phyloP scores from a whole-genome alignment of 2,797 vertebrate species.

The Acipenser transmontanus region DNA sequence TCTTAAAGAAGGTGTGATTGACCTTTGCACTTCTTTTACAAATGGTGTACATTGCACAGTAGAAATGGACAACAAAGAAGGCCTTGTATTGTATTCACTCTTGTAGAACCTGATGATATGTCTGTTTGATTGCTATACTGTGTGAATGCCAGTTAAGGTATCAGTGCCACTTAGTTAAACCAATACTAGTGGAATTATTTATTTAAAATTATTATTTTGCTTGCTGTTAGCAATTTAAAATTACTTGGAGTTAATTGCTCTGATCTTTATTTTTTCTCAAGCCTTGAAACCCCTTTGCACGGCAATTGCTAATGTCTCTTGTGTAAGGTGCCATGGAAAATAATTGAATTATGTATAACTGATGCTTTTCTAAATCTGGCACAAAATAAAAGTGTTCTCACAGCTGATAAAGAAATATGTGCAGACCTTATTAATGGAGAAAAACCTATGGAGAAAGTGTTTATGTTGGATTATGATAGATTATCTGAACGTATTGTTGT shows the following conservation, averaged over 20 bases:
- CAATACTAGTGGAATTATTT: background rate
- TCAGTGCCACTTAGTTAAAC: background rate
- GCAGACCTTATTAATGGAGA: too few species aligned
- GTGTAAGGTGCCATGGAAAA: background rate
- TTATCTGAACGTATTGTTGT: too few species aligned
- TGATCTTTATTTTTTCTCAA: background rate
- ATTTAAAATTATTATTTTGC: background rate
- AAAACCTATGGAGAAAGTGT: too few species aligned
- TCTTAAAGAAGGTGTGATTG: background rate
- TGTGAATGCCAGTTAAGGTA: background rate
- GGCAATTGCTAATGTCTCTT: background rate
- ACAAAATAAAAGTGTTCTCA: too few species aligned
- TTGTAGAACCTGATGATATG: background rate
- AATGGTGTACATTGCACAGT: background rate
- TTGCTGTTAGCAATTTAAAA: background rate
- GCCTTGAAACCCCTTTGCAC: background rate
- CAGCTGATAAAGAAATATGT: too few species aligned
- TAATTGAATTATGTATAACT: background rate
- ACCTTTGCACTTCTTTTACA: background rate
- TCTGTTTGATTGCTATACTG: background rate
- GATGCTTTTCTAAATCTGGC: background rate
- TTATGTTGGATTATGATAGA: too few species aligned
- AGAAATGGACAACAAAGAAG: constrained; percentile 9
- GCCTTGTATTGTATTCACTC: background rate
- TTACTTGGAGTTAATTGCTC: background rate